Conservation (phyloP, 2,888 invertebrate species). For the Polyommatus iphigenia region DNA sequence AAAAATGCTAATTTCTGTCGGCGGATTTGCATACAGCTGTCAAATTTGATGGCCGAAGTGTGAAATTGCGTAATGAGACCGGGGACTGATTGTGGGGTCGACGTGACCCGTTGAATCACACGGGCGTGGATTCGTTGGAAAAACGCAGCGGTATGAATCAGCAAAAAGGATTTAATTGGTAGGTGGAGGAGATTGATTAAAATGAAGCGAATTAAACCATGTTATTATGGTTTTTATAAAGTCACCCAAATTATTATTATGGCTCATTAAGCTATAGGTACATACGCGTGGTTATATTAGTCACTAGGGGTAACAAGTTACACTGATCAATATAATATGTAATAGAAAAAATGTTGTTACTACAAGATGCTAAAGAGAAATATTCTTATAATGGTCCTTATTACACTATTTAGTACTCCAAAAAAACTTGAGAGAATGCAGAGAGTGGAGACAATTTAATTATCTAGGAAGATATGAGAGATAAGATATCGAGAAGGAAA, state of each 20-base stretch:
- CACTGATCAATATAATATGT: too few relatives aligned
- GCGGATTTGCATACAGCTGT: conserved; percentile 52
- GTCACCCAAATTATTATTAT: too few relatives aligned
- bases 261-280: background rate
- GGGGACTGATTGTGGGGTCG: conserved; percentile 46
- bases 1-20: conserved; percentile 48
- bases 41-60: conserved; percentile 52
- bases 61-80: conserved; percentile 53
- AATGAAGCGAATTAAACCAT: background rate
- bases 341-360: too few relatives aligned
- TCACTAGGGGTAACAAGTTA: too few relatives aligned
- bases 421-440: too few relatives aligned
- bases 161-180: background rate
- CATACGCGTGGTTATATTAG: too few relatives aligned
- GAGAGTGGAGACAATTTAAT: too few relatives aligned
- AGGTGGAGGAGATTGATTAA: background rate
- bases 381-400: too few relatives aligned
- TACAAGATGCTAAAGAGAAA: too few relatives aligned
- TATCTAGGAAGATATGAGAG: too few relatives aligned
- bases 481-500: too few relatives aligned
- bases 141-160: conserved; percentile 19
- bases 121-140: conserved; percentile 33
- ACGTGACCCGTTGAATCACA: conserved; percentile 40
- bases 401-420: too few relatives aligned
- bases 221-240: background rate